These are phyloP conservation scores for Calcarius lapponicus DNA, from an alignment of 2,797 vertebrate genomes.

Conservation along the genomic window DNA sequence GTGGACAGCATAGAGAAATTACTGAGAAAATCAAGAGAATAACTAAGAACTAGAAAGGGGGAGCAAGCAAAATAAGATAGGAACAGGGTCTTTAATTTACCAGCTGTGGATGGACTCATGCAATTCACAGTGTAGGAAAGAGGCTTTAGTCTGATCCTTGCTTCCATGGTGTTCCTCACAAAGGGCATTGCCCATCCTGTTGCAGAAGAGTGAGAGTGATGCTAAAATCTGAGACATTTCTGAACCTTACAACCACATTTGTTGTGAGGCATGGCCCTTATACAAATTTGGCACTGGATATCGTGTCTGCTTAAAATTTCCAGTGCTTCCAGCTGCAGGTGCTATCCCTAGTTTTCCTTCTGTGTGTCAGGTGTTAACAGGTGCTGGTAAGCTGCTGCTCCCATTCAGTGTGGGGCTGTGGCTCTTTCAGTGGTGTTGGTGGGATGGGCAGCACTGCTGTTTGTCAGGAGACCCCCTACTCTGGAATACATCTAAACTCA, in stretches of 20 bases:
- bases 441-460: background rate
- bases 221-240: background rate
- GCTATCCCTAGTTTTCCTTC: background rate
- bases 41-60: background rate
- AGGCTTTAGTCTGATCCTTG: background rate
- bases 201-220: background rate
- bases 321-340: background rate
- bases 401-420: background rate
- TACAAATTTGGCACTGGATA: accelerated
- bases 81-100: background rate
- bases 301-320: background rate
- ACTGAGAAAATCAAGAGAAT: background rate
- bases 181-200: no score
- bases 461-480: background rate
- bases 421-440: background rate
- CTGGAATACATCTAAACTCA: background rate
- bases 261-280: background rate
- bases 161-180: background rate
- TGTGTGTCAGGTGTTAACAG: background rate
- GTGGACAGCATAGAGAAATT: background rate
- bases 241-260: background rate
- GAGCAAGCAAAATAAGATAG: background rate
- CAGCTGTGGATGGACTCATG: background rate
- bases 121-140: background rate
- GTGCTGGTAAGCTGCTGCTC: background rate